A percentile compares a stretch with the other conserved stretches of the same genome.
Evolutionary conservation across 1,140 invertebrate species (phyloP).

Genomic region (Diuraphis noxia): DNA sequence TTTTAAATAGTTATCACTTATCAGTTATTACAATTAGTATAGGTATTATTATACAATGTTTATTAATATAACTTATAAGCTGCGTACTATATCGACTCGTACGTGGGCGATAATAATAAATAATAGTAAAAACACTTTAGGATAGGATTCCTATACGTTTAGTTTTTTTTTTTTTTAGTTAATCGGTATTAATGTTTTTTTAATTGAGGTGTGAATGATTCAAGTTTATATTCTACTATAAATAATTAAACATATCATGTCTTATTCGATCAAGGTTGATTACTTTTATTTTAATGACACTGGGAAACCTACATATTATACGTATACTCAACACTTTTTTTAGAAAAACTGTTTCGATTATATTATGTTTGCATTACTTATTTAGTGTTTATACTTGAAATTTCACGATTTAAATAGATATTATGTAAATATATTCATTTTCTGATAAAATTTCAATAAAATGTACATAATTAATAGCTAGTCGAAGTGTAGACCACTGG

Average conservation of each 20-base stretch:
- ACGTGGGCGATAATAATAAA: not conserved
- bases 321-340: not conserved
- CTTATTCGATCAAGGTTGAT: slow-evolving; percentile 17
- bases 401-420: no score
- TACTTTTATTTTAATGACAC: not conserved
- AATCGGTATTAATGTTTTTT: slow-evolving; percentile 7
- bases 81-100: not conserved
- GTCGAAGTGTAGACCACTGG: not conserved
- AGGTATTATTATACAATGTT: not conserved
- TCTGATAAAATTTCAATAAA: not conserved
- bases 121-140: not conserved
- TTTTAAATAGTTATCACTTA: not conserved
- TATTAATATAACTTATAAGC: not conserved
- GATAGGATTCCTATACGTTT: not conserved
- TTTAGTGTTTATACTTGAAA: no score
- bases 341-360: not conserved
- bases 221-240: not conserved
- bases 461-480: not conserved
- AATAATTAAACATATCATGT: not conserved
- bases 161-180: not conserved
- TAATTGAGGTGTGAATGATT: not conserved
- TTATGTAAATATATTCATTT: not conserved
- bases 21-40: not conserved
- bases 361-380: no score
- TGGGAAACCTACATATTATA: not conserved